Percentiles rank a stretch among this genome's conserved stretches.
Conservation (phyloP, 1,140 invertebrate species). For the Calliphora vicina region DNA sequence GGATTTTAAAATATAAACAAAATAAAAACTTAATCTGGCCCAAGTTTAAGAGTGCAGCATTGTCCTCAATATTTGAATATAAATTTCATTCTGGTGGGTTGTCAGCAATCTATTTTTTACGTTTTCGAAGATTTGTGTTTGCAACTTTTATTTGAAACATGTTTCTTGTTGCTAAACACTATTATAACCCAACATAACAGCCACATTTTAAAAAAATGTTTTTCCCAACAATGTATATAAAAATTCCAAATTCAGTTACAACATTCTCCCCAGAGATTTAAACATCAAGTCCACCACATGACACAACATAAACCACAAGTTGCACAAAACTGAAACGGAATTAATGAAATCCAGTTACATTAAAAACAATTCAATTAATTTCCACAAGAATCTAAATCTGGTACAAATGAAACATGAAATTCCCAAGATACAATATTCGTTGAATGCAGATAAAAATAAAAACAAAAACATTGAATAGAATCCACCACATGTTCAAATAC, state of each 20-base stretch:
- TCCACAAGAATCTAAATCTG: background rate
- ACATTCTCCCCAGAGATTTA: background rate
- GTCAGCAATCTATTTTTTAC: no score
- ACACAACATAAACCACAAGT: conserved; percentile 6
- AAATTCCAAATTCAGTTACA: background rate
- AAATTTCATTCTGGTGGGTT: no score
- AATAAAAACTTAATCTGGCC: no score
- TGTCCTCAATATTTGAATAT: no score
- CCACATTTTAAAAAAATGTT: no score
- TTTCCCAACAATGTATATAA: background rate
- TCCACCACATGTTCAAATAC: conserved; percentile 9
- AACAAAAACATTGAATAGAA: conserved; percentile 29
- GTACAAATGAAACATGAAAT: background rate
- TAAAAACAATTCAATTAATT: background rate
- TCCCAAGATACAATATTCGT: background rate
- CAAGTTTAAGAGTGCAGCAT: no score
- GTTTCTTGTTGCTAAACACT: background rate
- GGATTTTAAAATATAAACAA: no score
- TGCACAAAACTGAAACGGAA: background rate
- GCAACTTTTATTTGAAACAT: no score
- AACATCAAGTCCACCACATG: background rate
- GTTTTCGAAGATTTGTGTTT: no score
- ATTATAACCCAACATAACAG: background rate
- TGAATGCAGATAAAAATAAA: background rate
- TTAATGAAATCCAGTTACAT: background rate